phyloP scores from a whole-genome alignment of 2,797 vertebrate species.

The Pitangus sulphuratus region DNA sequence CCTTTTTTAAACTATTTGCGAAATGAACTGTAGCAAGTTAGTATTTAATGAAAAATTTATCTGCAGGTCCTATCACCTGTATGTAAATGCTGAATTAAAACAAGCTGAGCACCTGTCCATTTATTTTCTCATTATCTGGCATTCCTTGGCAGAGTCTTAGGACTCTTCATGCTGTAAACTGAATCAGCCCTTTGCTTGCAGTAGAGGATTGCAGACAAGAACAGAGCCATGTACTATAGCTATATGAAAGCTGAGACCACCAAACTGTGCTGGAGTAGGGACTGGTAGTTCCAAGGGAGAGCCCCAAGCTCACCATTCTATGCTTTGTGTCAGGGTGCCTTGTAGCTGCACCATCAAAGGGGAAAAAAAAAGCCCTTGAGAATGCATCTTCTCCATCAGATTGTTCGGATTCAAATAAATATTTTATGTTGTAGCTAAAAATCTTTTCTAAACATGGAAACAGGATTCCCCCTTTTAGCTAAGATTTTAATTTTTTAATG shows the following conservation, averaged over 20 bases:
- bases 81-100: background rate
- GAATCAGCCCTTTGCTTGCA: background rate
- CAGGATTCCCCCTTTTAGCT: background rate
- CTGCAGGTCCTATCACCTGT: background rate
- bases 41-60: background rate
- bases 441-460: background rate
- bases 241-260: background rate
- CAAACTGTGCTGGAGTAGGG: background rate
- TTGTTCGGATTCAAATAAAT: background rate
- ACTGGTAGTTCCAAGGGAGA: background rate
- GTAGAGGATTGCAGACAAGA: background rate
- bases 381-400: background rate
- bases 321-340: background rate
- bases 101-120: background rate
- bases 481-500: background rate
- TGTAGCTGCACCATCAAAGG: background rate
- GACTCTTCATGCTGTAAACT: background rate
- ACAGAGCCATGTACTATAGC: background rate
- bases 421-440: background rate
- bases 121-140: background rate
- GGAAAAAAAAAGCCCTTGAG: background rate
- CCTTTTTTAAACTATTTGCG: background rate
- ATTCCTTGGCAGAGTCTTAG: background rate
- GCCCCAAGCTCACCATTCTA: rapidly evolving
- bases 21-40: background rate